Conservation (phyloP, 2,888 invertebrate species). For the Spisula solida region DNA sequence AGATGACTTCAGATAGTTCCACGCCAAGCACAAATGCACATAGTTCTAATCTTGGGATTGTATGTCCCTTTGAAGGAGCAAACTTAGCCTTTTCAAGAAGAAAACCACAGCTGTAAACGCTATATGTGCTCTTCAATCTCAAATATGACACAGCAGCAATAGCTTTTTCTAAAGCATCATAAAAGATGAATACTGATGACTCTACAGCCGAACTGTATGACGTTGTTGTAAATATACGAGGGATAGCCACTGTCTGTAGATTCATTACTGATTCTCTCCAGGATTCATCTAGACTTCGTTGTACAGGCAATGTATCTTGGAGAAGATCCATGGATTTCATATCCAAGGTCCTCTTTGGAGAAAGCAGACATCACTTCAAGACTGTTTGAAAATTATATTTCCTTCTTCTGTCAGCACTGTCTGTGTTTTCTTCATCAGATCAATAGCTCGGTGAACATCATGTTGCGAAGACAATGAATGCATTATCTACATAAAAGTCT, state of each 20-base stretch:
- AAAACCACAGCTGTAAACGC: constrained; percentile 10
- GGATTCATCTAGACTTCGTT: constrained; percentile 8
- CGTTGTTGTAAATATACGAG: neutral
- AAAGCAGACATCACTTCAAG: constrained; percentile 1
- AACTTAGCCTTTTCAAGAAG: constrained; percentile 48
- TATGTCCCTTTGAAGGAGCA: constrained; percentile 45
- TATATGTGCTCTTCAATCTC: neutral
- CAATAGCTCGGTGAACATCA: neutral
- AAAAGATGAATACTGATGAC: constrained; percentile 25
- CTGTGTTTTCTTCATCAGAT: constrained; percentile 21
- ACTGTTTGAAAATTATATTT: constrained; percentile 24
- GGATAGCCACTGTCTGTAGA: neutral
- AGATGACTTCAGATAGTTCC: neutral
- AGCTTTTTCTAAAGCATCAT: constrained; percentile 64
- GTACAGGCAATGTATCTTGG: neutral
- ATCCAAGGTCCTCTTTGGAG: constrained; percentile 42
- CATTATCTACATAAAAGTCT: constrained; percentile 35
- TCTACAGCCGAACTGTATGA: neutral
- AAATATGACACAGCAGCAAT: constrained; percentile 44
- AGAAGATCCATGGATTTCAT: neutral
- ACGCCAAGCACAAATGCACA: constrained; percentile 31
- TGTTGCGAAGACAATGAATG: neutral
- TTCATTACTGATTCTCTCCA: neutral
- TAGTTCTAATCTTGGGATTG: constrained; percentile 52
- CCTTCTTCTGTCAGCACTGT: neutral